These are phyloP conservation scores for Nycticryphes semicollaris DNA, from an alignment of 2,113 vertebrate species.

Conservation along the genomic window DNA sequence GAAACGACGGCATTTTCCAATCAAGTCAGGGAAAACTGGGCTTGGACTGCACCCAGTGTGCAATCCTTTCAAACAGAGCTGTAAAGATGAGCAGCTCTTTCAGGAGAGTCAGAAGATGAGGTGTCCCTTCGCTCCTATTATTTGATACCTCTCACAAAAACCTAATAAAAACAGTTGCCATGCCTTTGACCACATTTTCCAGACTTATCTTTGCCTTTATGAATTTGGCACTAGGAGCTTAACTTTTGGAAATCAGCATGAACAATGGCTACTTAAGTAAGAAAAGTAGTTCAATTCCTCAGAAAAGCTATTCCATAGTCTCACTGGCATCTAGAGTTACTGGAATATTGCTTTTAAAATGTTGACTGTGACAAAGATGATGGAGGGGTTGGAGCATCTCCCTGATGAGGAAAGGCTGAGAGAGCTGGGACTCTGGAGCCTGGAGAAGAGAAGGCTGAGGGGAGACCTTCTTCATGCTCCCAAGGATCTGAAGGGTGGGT, in stretches of 20 bases:
- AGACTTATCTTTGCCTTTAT: background rate
- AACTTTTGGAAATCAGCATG: background rate
- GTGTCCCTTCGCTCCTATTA: background rate
- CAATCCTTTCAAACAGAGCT: background rate
- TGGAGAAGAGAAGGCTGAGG: too few relatives aligned
- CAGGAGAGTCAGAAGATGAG: background rate
- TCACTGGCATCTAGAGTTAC: background rate
- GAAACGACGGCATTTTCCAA: background rate
- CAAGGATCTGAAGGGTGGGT: too few relatives aligned
- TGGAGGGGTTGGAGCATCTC: too few relatives aligned
- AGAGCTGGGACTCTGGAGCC: too few relatives aligned
- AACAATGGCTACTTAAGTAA: background rate
- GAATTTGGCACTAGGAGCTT: background rate
- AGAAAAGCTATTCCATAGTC: background rate
- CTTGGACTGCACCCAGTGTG: fast-evolving
- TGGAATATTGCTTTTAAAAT: background rate
- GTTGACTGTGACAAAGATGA: background rate
- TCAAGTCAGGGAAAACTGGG: background rate
- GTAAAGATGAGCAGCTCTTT: background rate
- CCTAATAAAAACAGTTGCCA: background rate
- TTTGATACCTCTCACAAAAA: background rate
- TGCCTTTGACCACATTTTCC: background rate
- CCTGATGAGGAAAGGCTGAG: too few relatives aligned
- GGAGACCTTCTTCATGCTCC: too few relatives aligned
- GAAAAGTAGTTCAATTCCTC: background rate